Evolutionary conservation across 2,797 vertebrate genomes (phyloP).

Genomic region (Crax fasciolata): DNA sequence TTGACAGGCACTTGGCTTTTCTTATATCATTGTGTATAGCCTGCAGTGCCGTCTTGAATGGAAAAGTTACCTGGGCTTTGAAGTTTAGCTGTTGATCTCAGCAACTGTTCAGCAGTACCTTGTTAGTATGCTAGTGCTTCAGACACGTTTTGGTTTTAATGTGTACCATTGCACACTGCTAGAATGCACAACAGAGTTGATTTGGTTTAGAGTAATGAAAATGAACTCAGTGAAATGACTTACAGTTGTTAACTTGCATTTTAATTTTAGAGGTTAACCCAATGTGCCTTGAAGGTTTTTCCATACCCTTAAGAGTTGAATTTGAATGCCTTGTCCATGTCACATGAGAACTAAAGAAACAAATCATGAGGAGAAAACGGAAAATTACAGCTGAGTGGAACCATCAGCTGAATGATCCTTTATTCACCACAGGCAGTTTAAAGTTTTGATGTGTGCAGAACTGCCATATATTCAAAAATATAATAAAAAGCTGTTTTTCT

Average conservation of each 20-base stretch:
- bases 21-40: not conserved
- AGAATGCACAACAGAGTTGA: not conserved
- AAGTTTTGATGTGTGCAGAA: not conserved
- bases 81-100: not conserved
- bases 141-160: not conserved
- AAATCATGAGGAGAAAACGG: not conserved
- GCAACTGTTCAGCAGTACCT: not conserved
- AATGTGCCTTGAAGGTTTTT: conserved; percentile 21
- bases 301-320: not conserved
- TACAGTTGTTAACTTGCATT: conserved; percentile 4
- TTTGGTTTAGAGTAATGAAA: conserved; percentile 42
- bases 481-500: not conserved
- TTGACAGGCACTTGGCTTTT: not conserved
- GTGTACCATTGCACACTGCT: not conserved
- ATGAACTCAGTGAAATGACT: not conserved
- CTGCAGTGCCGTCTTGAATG: not conserved
- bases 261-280: conserved; percentile 28
- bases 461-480: not conserved
- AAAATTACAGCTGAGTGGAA: not conserved
- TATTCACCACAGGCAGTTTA: not conserved
- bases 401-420: not conserved
- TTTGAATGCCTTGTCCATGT: not conserved
- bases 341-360: conserved; percentile 5
- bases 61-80: not conserved
- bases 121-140: rapidly evolving